A percentile compares a stretch with the other conserved stretches of the same genome.
Conservation (phyloP, 2,888 invertebrate genomes). For the Electrophaes corylata region DNA sequence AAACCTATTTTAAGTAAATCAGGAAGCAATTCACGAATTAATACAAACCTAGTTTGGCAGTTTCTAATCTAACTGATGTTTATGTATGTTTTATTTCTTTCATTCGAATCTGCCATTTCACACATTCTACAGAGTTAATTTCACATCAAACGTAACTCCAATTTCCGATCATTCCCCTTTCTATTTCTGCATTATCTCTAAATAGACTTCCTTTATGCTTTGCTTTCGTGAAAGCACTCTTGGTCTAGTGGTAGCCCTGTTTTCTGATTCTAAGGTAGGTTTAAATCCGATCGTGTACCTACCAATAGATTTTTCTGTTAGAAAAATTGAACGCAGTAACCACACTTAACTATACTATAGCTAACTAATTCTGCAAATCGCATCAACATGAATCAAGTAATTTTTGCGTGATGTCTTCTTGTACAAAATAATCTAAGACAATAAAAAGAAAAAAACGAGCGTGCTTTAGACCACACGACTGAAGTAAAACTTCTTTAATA, state of each 20-base stretch:
- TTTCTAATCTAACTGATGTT: neutral
- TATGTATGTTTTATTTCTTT: slow-evolving; percentile 8
- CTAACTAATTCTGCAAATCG: too few relatives aligned
- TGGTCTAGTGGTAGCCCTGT: neutral
- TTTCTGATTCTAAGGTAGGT: too few relatives aligned
- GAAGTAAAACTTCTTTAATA: too few relatives aligned
- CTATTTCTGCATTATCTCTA: slow-evolving; percentile 29
- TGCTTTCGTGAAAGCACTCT: neutral
- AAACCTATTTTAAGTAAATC: neutral
- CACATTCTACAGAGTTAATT: slow-evolving; percentile 8
- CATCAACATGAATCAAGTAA: too few relatives aligned
- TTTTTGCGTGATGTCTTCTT: too few relatives aligned
- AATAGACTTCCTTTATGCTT: slow-evolving; percentile 26
- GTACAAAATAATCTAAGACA: too few relatives aligned
- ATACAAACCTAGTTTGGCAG: neutral
- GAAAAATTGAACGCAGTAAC: too few relatives aligned
- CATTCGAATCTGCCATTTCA: slow-evolving; percentile 7
- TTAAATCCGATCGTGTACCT: too few relatives aligned
- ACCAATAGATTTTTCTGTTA: too few relatives aligned
- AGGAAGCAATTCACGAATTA: neutral
- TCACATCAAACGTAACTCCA: slow-evolving; percentile 17
- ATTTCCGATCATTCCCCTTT: slow-evolving; percentile 36
- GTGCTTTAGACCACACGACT: too few relatives aligned
- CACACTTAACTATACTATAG: too few relatives aligned
- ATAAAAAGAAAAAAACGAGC: too few relatives aligned